Conservation (phyloP, 2,888 invertebrate species). For the Eilema griseolum region DNA sequence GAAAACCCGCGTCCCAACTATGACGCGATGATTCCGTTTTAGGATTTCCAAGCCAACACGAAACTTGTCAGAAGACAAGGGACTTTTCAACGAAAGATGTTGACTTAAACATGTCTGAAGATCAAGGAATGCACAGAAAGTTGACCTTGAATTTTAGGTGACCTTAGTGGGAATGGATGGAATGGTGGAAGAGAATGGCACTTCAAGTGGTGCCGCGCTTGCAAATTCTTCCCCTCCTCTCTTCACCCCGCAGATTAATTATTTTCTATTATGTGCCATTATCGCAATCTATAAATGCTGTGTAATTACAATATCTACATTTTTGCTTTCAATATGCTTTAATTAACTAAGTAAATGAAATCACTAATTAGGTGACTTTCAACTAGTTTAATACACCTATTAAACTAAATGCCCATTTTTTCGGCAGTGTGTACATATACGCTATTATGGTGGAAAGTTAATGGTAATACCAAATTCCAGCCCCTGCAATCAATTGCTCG, state of each 20-base stretch:
- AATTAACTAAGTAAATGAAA: neutral
- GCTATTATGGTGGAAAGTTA: too few species aligned
- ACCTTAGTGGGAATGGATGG: slow-evolving; percentile 92
- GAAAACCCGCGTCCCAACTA: slow-evolving; percentile 75
- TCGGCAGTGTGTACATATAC: too few species aligned
- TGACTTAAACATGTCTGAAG: slow-evolving; percentile 63
- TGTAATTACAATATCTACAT: neutral
- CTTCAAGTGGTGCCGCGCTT: slow-evolving; percentile 76
- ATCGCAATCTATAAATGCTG: neutral
- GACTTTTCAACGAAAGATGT: slow-evolving; percentile 58
- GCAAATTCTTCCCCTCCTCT: too few species aligned
- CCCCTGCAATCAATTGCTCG: too few species aligned
- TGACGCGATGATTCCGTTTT: slow-evolving; percentile 81
- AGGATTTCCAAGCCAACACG: slow-evolving; percentile 75
- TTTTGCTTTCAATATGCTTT: neutral
- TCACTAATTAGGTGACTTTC: too few species aligned
- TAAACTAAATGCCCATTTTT: too few species aligned
- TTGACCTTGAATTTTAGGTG: slow-evolving; percentile 89
- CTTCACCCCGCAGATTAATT: too few species aligned
- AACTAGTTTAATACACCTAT: too few species aligned
- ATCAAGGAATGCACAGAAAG: slow-evolving; percentile 79
- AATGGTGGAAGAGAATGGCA: slow-evolving; percentile 97
- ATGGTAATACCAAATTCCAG: too few species aligned
- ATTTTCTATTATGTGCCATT: neutral
- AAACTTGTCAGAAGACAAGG: slow-evolving; percentile 58